A percentile compares a stretch with the other conserved stretches of the same genome.
These are phyloP conservation scores for Caerostris darwini DNA, from an alignment of 1,140 invertebrate genomes.

Conservation along the genomic window DNA sequence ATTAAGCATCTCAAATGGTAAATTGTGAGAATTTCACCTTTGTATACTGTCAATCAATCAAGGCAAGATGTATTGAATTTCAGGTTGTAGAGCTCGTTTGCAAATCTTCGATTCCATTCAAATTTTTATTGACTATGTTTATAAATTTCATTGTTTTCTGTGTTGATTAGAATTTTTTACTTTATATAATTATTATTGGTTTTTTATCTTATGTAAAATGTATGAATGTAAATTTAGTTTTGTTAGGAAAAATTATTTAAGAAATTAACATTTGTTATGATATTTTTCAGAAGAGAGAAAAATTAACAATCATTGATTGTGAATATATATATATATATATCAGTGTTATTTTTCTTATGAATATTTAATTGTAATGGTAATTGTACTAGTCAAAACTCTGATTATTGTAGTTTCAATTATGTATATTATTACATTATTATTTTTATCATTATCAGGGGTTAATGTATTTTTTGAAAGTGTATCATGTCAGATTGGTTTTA, in stretches of 20 bases:
- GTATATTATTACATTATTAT: not conserved
- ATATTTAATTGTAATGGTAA: not conserved
- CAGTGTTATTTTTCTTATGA: no score
- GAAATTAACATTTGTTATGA: not conserved
- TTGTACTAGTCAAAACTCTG: constrained; percentile 12
- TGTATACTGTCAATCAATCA: constrained; percentile 1
- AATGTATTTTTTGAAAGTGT: constrained; percentile 6
- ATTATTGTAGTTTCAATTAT: not conserved
- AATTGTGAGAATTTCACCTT: not conserved
- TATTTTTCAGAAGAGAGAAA: no score
- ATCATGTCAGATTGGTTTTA: not conserved
- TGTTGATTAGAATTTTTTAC: not conserved
- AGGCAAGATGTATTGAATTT: not conserved
- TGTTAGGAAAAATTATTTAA: not conserved
- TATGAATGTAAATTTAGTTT: not conserved
- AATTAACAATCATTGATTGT: no score
- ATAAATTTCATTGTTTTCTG: constrained; percentile 4
- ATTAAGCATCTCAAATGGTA: not conserved
- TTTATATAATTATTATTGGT: not conserved
- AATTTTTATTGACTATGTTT: not conserved
- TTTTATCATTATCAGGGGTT: not conserved
- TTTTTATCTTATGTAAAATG: not conserved
- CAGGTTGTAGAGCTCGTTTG: constrained; percentile 38
- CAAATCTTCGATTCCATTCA: constrained; percentile 17
- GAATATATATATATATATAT: not conserved